Evolutionary conservation across 2,113 vertebrate genomes (phyloP).

Genomic region (Dromas ardeola): DNA sequence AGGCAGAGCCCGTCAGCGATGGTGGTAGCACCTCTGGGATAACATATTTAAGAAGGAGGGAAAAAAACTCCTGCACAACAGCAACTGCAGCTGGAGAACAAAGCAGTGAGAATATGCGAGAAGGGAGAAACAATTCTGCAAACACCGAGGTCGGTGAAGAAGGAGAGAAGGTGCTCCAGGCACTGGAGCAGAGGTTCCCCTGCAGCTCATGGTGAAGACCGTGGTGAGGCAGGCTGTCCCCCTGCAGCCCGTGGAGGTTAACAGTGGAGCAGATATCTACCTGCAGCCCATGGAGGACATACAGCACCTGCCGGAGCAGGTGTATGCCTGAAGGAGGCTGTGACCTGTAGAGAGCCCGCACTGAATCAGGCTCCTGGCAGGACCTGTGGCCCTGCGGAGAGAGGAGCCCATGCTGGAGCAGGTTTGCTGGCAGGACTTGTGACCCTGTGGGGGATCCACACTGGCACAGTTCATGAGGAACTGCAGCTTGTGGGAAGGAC

Average conservation of each 20-base stretch:
- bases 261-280: neutral
- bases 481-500: too few relatives aligned
- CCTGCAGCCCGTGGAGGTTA: neutral
- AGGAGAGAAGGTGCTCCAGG: neutral
- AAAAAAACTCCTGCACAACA: neutral
- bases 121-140: neutral
- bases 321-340: neutral
- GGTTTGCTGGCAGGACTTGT: too few relatives aligned
- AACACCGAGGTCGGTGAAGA: neutral
- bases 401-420: neutral
- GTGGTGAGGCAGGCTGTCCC: neutral
- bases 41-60: neutral
- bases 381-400: neutral
- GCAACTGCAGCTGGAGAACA: neutral
- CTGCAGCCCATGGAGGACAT: neutral
- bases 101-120: neutral
- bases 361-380: neutral
- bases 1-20: neutral
- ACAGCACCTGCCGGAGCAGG: too few relatives aligned
- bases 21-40: neutral
- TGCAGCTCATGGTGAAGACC: neutral
- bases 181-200: neutral
- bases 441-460: too few relatives aligned
- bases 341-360: neutral
- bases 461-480: too few relatives aligned